Conservation (phyloP, 2,888 invertebrate species). For the Megastigmus dorsalis region DNA sequence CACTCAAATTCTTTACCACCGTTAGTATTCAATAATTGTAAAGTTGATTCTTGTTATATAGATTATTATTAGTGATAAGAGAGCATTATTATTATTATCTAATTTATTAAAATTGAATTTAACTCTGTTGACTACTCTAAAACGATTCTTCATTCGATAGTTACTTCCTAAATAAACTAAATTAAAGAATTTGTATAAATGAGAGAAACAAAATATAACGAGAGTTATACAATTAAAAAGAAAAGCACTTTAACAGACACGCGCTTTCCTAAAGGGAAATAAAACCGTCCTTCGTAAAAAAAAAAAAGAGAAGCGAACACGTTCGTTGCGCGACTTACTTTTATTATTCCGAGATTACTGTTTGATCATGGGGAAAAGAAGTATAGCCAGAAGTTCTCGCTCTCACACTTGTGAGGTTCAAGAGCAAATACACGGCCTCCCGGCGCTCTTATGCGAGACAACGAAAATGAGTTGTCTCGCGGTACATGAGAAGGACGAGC, state of each 20-base stretch:
- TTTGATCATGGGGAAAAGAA: not conserved
- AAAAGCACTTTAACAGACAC: too few relatives aligned
- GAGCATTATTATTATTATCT: not conserved
- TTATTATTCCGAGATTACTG: not conserved
- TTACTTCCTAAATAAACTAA: not conserved
- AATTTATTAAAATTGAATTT: not conserved
- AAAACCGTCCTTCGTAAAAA: conserved; percentile 30
- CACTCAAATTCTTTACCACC: not conserved
- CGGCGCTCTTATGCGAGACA: not conserved
- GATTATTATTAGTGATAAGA: not conserved
- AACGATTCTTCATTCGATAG: not conserved
- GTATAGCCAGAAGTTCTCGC: not conserved
- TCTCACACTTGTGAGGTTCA: not conserved
- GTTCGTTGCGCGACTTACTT: conserved; percentile 3
- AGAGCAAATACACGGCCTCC: not conserved
- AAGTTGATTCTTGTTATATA: conserved; percentile 2
- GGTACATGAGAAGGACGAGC: not conserved
- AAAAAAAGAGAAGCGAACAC: not conserved
- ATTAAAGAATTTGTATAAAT: not conserved
- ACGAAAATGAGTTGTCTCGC: not conserved
- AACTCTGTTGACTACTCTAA: conserved; percentile 10
- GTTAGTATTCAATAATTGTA: not conserved
- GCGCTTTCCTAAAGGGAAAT: not conserved
- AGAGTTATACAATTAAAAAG: not conserved
- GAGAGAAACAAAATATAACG: not conserved